Conservation (phyloP, 2,888 invertebrate species). For the Campaea margaritaria region DNA sequence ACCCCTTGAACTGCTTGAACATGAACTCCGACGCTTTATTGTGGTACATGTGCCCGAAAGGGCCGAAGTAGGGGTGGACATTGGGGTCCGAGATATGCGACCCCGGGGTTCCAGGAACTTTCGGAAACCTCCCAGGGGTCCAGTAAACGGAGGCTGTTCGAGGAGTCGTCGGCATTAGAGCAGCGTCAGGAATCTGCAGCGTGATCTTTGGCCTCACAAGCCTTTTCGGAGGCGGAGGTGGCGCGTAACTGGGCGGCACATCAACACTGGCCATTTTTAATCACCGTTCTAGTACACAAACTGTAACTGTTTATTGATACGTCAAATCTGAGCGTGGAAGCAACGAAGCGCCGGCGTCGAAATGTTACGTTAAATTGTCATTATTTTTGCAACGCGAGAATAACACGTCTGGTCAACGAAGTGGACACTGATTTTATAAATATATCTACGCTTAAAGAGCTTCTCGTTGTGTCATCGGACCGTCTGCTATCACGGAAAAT, state of each 20-base stretch:
- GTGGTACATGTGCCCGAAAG: conserved; percentile 82
- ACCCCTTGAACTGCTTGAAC: conserved; percentile 91
- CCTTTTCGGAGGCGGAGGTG: conserved; percentile 71
- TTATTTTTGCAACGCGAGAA: conserved; percentile 50
- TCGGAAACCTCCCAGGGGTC: conserved; percentile 54
- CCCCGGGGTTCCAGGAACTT: conserved; percentile 63
- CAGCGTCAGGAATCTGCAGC: conserved; percentile 74
- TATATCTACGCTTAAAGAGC: conserved; percentile 65
- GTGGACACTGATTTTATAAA: conserved; percentile 82
- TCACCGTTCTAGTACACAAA: conserved; percentile 29
- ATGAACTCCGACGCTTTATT: conserved; percentile 91
- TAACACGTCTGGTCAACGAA: conserved; percentile 64
- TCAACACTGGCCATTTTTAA: conserved; percentile 61
- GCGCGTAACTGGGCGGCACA: conserved; percentile 65
- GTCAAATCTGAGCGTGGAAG: conserved; percentile 32
- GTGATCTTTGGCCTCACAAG: conserved; percentile 78
- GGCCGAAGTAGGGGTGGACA: conserved; percentile 70
- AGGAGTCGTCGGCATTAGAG: conserved; percentile 52
- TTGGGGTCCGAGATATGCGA: conserved; percentile 71
- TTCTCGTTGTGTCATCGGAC: conserved; percentile 72
- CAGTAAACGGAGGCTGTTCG: conserved; percentile 61
- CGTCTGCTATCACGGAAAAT: conserved; percentile 34
- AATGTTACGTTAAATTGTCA: conserved; percentile 55
- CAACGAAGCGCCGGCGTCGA: conserved; percentile 64
- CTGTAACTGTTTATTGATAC: conserved; percentile 41